Percentiles rank a stretch among this genome's conserved stretches.
These are phyloP conservation scores for Drosophila imparisetae DNA, from an alignment of 2,888 invertebrate species.

Conservation along the genomic window DNA sequence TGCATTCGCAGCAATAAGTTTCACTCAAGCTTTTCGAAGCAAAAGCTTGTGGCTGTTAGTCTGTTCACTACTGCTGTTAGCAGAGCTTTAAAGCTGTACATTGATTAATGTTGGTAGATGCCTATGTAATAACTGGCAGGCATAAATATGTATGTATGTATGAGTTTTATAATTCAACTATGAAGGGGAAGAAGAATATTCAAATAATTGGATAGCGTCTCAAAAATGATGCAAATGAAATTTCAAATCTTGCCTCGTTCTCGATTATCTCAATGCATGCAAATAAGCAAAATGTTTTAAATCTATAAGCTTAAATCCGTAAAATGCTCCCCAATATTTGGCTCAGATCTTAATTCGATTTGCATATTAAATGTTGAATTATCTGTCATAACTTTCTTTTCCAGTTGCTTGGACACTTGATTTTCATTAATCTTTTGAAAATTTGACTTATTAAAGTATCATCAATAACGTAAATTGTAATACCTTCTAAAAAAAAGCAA, in stretches of 20 bases:
- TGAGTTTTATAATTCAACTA: neutral
- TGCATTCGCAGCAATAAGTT: neutral
- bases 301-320: neutral
- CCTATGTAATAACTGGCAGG: neutral
- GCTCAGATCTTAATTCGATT: neutral
- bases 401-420: conserved; percentile 6
- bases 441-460: conserved; percentile 8
- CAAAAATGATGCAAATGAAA: conserved; percentile 2
- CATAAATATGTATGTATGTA: neutral
- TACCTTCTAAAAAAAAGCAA: neutral
- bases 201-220: neutral
- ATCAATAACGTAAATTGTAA: neutral
- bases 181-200: neutral
- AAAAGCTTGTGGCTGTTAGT: conserved; percentile 1
- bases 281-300: neutral
- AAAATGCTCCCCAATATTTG: neutral
- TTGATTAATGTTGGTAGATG: neutral
- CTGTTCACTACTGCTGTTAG: neutral
- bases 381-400: neutral
- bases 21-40: neutral
- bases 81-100: neutral
- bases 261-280: neutral
- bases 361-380: conserved; percentile 1
- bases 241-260: neutral
- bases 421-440: conserved; percentile 1